Evolutionary conservation across 2,888 invertebrate genomes (phyloP).

Genomic region (Troides oblongomaculatus): DNA sequence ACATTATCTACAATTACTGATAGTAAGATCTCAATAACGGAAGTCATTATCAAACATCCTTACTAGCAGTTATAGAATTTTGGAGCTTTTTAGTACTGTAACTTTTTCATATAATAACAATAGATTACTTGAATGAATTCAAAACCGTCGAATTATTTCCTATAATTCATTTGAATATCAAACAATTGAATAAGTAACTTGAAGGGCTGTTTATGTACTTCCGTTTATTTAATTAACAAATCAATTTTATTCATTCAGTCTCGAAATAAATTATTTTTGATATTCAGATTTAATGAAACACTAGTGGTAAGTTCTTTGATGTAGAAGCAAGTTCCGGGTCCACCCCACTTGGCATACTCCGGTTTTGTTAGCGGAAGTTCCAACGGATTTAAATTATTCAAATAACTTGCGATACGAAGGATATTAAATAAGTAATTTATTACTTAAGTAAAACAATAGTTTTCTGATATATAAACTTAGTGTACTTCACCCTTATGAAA

Average conservation of each 20-base stretch:
- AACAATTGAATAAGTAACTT: not conserved
- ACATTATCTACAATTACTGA: no score
- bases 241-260: not conserved
- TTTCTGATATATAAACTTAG: no score
- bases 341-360: not conserved
- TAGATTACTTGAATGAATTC: not conserved
- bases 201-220: not conserved
- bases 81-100: no score
- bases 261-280: not conserved
- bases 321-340: not conserved
- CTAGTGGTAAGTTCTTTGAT: not conserved
- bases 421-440: no score
- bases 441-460: no score
- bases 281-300: not conserved
- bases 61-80: no score
- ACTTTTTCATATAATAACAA: no score
- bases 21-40: no score
- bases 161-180: not conserved
- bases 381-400: not conserved
- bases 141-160: not conserved
- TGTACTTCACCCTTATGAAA: no score
- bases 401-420: not conserved
- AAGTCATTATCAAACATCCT: no score
- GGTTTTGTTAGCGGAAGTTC: not conserved
- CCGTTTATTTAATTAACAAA: not conserved